Base-by-base conservation (phyloP, 2,113 vertebrate genomes). In the Atherinomorus stipes region DNA sequence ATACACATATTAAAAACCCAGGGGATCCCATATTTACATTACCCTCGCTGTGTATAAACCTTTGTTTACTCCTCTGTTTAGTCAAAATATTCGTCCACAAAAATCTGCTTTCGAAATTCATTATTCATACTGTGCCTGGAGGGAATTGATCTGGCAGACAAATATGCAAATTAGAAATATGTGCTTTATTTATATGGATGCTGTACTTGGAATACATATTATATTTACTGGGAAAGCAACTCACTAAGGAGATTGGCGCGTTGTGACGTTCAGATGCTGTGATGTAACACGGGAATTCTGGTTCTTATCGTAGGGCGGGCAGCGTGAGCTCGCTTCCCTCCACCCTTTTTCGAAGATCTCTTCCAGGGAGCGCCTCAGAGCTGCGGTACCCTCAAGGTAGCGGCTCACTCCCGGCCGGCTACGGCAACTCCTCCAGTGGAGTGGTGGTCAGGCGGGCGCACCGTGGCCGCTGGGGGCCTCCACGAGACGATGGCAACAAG, bases 281-380 rank as follows among this genome's bases (percentile, higher is more conserved):
- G 23, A 2, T 6, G 0, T 84, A 70, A 85, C 71, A 28, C 25
- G 56, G 69, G 15, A 47, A 65, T 79, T 85, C 26, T 84, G 65
- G 4, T 61, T 90, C 62, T 75, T 54, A 72, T 59, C 44, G 1
- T 23, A 93, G 92, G 90, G 40, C 92, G 53, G 90, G 90, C 85
- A 92, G 90, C 77, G 90, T 92, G 59, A 93, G 90, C 80, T 92
- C 92, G 26, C 90, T 93, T 58, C 92, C 92, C 57, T 93, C 80
- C 85, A 90, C 78, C 47, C 86, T 90, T 72, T 86, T 85, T 45
- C 87, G 80, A 85, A 96, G 96, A 88, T 98, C 96, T 86, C 95
- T 98, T 62, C 96, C 96, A 37, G 96, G 96, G 69, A 98, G 96
- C 53, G 95, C 96, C 67, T 92, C 96, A 7, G 96, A 98, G 88